Conservation (phyloP, 2,888 invertebrate species). For the Byasa hedistus region DNA sequence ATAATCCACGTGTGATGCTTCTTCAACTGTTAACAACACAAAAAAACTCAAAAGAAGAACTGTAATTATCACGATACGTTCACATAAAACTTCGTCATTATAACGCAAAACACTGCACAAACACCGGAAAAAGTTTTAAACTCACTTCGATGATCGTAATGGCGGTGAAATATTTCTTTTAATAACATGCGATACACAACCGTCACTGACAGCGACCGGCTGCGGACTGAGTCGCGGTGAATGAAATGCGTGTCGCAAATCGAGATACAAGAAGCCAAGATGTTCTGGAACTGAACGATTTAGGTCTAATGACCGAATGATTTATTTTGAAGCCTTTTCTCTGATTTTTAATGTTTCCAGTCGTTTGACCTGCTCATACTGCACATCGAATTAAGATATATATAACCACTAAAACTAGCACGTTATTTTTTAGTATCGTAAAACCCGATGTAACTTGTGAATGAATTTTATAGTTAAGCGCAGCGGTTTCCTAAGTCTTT, state of each 20-base stretch:
- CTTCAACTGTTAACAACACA: constrained; percentile 36
- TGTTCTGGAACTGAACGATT: constrained; percentile 20
- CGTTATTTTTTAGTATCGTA: no score
- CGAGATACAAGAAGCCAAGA: constrained; percentile 27
- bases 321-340: no score
- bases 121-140: constrained; percentile 52
- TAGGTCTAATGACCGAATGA: no score
- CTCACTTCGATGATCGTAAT: constrained; percentile 45
- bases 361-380: no score
- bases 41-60: constrained; percentile 35
- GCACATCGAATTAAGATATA: no score
- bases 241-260: constrained; percentile 35
- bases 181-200: constrained; percentile 36
- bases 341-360: no score
- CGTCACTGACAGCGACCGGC: constrained; percentile 46
- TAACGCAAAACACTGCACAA: constrained; percentile 44
- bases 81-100: constrained; percentile 55
- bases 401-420: no score
- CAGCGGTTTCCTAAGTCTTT: no score
- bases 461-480: no score
- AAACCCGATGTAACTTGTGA: no score
- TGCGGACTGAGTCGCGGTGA: constrained; percentile 53
- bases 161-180: constrained; percentile 44
- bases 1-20: constrained; percentile 53
- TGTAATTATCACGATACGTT: constrained; percentile 47